Evolutionary conservation across 2,888 invertebrate genomes (phyloP), one percentile per base, ranked within the genome.

Genomic region (Cephus pulcher): DNA sequence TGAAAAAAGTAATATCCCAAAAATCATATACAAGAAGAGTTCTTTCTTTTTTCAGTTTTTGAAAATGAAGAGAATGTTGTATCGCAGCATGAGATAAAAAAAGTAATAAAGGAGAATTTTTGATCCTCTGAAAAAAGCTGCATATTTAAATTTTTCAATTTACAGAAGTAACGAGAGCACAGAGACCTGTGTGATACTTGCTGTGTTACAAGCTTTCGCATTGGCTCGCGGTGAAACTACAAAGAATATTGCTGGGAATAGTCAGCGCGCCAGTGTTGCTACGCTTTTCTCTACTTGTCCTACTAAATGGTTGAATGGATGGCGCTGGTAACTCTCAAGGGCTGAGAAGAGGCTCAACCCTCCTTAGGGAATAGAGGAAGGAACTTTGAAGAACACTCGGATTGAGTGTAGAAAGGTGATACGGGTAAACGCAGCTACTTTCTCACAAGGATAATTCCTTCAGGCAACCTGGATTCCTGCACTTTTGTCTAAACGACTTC

Each of bases 301-400:
- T 69, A 75, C 30, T 74, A 70, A 78, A 78, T 80, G 69, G 75
- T 68, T 78, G 78, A 78, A 80, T 80, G 78, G 76, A 78, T 73
- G 76, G 75, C 40, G 56, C 56, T 76, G 32, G 76, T 78, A 79
- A 74, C 76, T 70, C 75, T 73, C 69, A 33, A 78, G 76, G 56
- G 74, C 77, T 75, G 75, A 75, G 75, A 69, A 69, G 73, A 75
- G 73, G 75, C 75, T 32, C 35, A 75, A 34, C 71, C 75, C 34
- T 69, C 35, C 33, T 30, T 71, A 71, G 33, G 30, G 40, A 74
- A 30, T 30, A 69, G 40, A 68, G 76, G n/a, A 76, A 34, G 70
- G 70, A 78, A 78, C 78, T 78, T 78, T 78, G 70, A 75, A 78
- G 78, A 40, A 78, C 75, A 70, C 75, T 75, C 68, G 34, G 70